A percentile compares a stretch with the other conserved stretches of the same genome.
These are phyloP conservation scores for Fregetta grallaria DNA, from an alignment of 2,113 vertebrate genomes.

Conservation along the genomic window DNA sequence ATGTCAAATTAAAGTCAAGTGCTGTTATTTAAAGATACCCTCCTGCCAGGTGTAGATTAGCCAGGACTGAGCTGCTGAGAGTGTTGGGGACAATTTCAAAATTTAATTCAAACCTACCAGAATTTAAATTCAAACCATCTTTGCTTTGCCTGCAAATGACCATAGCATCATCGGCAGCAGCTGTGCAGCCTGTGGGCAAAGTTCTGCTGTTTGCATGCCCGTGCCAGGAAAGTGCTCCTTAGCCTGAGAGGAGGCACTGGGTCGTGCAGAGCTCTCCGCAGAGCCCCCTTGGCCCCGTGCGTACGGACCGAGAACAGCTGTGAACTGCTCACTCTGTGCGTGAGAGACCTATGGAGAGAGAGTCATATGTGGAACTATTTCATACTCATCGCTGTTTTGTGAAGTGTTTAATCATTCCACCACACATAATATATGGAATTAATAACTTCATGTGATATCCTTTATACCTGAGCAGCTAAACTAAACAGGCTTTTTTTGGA, in stretches of 20 bases:
- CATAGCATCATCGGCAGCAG: background rate
- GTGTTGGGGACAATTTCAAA: background rate
- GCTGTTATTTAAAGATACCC: conserved; percentile 32
- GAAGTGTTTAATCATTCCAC: background rate
- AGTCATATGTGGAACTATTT: background rate
- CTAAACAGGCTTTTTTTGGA: background rate
- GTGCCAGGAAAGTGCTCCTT: conserved; percentile 3
- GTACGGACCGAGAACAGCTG: background rate
- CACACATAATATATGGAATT: background rate
- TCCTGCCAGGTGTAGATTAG: conserved; percentile 25
- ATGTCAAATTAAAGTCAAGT: background rate
- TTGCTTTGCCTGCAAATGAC: conserved; percentile 20
- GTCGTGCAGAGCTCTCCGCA: background rate
- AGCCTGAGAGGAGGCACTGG: background rate
- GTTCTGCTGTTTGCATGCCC: background rate
- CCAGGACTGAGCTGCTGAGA: conserved; percentile 12
- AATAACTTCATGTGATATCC: background rate
- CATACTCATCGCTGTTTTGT: background rate
- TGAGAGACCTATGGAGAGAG: background rate
- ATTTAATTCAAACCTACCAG: background rate
- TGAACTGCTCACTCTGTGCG: background rate
- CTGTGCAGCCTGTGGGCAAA: conserved; percentile 39
- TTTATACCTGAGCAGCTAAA: background rate
- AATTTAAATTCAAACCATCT: background rate
- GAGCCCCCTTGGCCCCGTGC: background rate